Percentiles rank a stretch among this genome's conserved stretches.
Conservation (phyloP, 2,797 vertebrate species). For the Arctocebus calabarensis region DNA sequence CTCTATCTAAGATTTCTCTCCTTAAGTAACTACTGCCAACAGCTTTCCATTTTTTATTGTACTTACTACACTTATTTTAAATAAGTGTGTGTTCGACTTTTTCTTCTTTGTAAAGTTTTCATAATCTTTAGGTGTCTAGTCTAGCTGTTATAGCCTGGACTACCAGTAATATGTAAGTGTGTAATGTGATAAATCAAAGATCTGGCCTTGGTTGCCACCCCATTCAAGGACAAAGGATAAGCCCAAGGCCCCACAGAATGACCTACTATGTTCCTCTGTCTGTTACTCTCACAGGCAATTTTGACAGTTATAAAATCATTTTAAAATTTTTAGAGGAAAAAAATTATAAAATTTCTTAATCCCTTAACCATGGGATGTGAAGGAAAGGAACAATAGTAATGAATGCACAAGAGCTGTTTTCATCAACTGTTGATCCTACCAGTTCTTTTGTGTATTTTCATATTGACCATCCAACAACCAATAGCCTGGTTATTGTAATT, state of each 20-base stretch:
- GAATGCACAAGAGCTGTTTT: background rate
- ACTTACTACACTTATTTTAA: background rate
- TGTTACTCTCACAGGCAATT: background rate
- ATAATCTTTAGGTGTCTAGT: background rate
- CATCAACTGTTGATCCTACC: background rate
- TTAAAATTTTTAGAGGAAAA: background rate
- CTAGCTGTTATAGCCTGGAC: background rate
- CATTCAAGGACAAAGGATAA: background rate
- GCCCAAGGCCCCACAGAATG: background rate
- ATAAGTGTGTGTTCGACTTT: background rate
- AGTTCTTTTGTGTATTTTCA: background rate
- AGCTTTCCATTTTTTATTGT: background rate
- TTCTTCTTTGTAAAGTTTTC: background rate
- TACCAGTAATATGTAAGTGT: background rate
- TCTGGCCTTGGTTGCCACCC: background rate
- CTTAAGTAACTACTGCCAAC: background rate
- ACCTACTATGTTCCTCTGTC: background rate
- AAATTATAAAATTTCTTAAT: background rate
- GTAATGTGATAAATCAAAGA: no score
- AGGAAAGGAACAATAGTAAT: background rate
- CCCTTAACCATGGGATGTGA: background rate
- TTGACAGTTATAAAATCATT: background rate
- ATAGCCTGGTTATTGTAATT: background rate
- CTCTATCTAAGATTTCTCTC: background rate
- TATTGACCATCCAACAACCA: background rate